Evolutionary conservation across 2,888 invertebrate genomes (phyloP).

Genomic region (Lasioglossum vierecki): DNA sequence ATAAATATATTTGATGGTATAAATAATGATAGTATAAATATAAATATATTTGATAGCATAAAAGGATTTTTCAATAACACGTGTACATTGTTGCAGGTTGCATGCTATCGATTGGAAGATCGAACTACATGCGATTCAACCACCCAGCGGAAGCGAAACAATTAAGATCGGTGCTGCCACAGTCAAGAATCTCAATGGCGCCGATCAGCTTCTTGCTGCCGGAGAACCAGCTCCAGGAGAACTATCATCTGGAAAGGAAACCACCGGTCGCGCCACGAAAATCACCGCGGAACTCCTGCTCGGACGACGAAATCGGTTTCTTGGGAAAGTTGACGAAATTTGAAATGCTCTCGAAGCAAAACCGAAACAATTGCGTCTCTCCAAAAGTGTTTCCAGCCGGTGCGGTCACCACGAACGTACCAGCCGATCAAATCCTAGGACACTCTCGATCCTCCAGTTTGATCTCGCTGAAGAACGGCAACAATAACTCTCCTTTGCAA

Average conservation of each 20-base stretch:
- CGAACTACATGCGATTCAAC: constrained; percentile 96
- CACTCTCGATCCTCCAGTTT: constrained; percentile 82
- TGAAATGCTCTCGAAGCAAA: constrained; percentile 90
- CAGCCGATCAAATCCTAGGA: constrained; percentile 92
- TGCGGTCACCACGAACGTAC: constrained; percentile 91
- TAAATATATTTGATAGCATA: no score
- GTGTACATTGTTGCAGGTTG: constrained; percentile 87
- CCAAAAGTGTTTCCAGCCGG: constrained; percentile 94
- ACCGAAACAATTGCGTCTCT: constrained; percentile 86
- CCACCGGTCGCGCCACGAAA: constrained; percentile 88
- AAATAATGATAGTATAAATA: no score
- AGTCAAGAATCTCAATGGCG: constrained; percentile 91
- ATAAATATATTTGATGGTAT: no score
- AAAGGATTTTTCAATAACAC: neutral
- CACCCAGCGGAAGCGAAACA: constrained; percentile 95
- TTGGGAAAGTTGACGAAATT: constrained; percentile 92
- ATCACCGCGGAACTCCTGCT: constrained; percentile 85
- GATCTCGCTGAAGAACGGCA: constrained; percentile 81
- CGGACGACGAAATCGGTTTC: constrained; percentile 87
- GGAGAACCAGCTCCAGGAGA: constrained; percentile 60
- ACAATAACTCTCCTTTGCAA: constrained; percentile 63
- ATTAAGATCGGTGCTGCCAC: constrained; percentile 93
- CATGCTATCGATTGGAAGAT: constrained; percentile 95
- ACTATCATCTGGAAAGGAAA: constrained; percentile 85
- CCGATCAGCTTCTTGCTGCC: constrained; percentile 87